phyloP scores from a whole-genome alignment of 2,888 invertebrate species.

The Fabriciana adippe region DNA sequence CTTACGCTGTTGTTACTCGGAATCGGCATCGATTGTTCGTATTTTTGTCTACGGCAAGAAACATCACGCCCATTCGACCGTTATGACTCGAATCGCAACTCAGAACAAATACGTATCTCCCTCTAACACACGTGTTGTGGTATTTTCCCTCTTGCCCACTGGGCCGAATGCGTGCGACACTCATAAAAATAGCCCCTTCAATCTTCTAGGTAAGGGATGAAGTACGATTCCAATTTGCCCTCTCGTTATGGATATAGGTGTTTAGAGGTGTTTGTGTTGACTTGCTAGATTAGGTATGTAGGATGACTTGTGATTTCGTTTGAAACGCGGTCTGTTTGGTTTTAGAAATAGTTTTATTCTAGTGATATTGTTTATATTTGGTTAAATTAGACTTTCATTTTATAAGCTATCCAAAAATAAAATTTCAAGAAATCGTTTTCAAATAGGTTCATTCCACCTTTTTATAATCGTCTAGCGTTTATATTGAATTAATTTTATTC shows the following conservation, averaged over 20 bases:
- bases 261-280: conserved; percentile 56
- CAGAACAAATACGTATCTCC: conserved; percentile 71
- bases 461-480: neutral
- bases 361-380: neutral
- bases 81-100: conserved; percentile 79
- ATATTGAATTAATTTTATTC: neutral
- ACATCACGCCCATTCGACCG: conserved; percentile 83
- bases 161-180: conserved; percentile 81
- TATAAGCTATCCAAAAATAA: neutral
- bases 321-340: neutral
- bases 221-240: conserved; percentile 74
- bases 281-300: conserved; percentile 17
- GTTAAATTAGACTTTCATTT: neutral
- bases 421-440: too few species aligned
- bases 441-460: neutral
- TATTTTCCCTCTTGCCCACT: conserved; percentile 74
- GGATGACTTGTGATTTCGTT: neutral
- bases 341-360: neutral
- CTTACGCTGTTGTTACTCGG: conserved; percentile 64
- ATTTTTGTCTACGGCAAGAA: conserved; percentile 82
- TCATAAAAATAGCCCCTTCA: conserved; percentile 82
- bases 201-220: conserved; percentile 67
- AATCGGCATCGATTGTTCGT: conserved; percentile 77
- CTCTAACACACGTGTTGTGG: conserved; percentile 71
- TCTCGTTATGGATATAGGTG: conserved; percentile 64